These are phyloP conservation scores for Rhynchotus rufescens DNA, from an alignment of 2,797 vertebrate species.

Conservation along the genomic window DNA sequence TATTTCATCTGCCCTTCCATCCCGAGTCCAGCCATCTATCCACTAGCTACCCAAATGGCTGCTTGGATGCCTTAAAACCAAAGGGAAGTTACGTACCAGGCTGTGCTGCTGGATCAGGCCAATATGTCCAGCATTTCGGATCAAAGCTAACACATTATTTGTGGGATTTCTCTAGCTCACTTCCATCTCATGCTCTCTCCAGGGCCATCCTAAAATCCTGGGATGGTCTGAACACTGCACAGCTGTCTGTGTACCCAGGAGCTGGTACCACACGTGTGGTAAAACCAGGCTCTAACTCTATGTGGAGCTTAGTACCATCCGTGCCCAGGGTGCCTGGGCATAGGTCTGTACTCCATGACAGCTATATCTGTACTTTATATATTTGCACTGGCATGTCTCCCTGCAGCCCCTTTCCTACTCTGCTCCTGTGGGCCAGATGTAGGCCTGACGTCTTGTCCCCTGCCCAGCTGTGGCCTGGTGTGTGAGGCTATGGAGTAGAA, in stretches of 20 bases:
- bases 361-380: not conserved
- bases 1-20: not conserved
- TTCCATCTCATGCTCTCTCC: not conserved
- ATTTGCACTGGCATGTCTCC: not conserved
- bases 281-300: not conserved
- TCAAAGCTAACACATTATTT: not conserved
- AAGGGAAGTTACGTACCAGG: not conserved
- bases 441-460: not conserved
- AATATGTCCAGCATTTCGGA: not conserved
- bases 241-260: not conserved
- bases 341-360: not conserved
- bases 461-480: not conserved
- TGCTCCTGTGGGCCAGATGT: not conserved
- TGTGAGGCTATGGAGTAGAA: not conserved
- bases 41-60: not conserved
- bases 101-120: not conserved
- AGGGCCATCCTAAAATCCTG: not conserved
- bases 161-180: not conserved
- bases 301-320: not conserved
- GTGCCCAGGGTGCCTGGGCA: not conserved
- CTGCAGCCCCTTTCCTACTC: not conserved
- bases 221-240: fast-evolving
- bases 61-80: not conserved
- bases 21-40: not conserved
- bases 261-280: not conserved